phyloP scores from a whole-genome alignment of 2,113 vertebrate species.

The Corythornis madagascariensis region DNA sequence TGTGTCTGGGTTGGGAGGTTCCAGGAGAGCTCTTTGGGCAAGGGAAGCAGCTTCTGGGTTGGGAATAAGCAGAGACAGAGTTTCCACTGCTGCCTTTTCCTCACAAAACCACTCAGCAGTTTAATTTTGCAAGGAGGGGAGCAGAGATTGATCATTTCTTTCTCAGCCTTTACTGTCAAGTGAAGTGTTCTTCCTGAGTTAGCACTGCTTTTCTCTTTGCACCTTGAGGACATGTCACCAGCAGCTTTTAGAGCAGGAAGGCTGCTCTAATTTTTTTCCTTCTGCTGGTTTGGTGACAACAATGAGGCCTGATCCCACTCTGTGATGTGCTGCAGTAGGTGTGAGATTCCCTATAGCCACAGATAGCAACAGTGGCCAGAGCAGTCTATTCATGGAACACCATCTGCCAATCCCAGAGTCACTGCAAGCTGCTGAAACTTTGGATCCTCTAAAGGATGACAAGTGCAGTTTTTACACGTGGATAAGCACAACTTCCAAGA shows the following conservation, averaged over 20 bases:
- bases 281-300: not conserved
- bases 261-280: conserved; percentile 2
- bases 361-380: not conserved
- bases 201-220: not conserved
- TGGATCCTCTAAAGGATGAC: not conserved
- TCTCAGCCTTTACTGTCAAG: not conserved
- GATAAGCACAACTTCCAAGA: not conserved
- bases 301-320: not conserved
- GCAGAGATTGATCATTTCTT: not conserved
- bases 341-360: not conserved
- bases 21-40: not conserved
- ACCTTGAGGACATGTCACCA: not conserved
- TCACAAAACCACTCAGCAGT: not conserved
- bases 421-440: not conserved
- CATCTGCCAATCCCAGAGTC: not conserved
- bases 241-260: not conserved
- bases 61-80: not conserved
- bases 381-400: not conserved
- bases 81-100: not conserved
- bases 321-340: not conserved
- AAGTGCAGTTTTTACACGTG: not conserved
- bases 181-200: not conserved
- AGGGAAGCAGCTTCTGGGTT: not conserved
- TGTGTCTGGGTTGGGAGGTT: not conserved
- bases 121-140: not conserved